Conservation (phyloP, 2,797 vertebrate species). For the Lates japonicus region DNA sequence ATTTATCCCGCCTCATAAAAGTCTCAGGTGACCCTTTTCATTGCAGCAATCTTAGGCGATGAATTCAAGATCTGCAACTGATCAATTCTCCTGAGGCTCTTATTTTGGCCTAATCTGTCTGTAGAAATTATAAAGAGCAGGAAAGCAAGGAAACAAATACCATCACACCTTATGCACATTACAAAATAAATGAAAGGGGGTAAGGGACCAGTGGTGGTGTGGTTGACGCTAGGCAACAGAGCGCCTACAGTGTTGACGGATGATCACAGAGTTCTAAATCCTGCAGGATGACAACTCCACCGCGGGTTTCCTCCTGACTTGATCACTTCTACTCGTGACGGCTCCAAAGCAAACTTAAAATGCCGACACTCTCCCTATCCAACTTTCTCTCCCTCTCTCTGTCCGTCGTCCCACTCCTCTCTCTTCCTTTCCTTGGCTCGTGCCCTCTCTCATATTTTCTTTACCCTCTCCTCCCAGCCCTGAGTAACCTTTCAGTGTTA, state of each 20-base stretch:
- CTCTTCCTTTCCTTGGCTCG: conserved; percentile 5
- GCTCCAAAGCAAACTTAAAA: conserved; percentile 40
- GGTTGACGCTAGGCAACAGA: neutral
- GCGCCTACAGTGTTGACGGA: conserved; percentile 44
- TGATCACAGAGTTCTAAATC: conserved; percentile 62
- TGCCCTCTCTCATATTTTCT: conserved; percentile 36
- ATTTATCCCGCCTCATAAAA: conserved; percentile 28
- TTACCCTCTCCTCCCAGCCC: conserved; percentile 38
- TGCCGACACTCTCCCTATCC: neutral
- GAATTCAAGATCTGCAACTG: conserved; percentile 11
- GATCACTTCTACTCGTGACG: conserved; percentile 39
- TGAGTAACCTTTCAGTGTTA: conserved; percentile 70
- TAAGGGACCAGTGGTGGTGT: neutral
- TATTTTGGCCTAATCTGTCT: conserved; percentile 1
- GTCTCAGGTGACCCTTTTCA: conserved; percentile 10
- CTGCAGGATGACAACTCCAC: conserved; percentile 49
- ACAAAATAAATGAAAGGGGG: neutral
- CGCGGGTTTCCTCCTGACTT: conserved; percentile 45
- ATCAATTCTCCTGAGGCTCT: neutral
- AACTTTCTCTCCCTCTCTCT: neutral
- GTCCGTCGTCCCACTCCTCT: neutral
- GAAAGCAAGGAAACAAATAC: neutral
- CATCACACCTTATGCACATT: neutral
- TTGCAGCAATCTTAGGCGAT: neutral
- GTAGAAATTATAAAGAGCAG: neutral